Evolutionary conservation across 1,140 invertebrate species (phyloP).

Genomic region (Chionoecetes opilio): DNA sequence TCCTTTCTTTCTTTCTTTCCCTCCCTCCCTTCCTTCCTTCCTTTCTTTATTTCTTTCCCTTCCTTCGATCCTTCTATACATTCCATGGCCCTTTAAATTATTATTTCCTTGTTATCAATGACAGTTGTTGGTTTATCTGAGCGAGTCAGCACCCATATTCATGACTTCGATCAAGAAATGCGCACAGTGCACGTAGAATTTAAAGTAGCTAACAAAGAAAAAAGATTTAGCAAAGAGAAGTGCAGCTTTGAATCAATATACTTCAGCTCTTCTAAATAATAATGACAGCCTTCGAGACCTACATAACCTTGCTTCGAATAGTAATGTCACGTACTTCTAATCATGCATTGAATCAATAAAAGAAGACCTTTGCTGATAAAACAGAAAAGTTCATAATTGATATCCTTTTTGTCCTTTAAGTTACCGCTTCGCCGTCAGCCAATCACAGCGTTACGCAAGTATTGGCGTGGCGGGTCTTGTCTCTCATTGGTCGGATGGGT

Average conservation of each 20-base stretch:
- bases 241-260: background rate
- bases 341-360: background rate
- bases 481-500: conserved; percentile 24
- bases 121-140: too few species aligned
- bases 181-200: too few species aligned
- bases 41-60: background rate
- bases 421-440: background rate
- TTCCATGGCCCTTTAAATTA: background rate
- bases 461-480: conserved; percentile 49
- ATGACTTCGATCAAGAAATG: too few species aligned
- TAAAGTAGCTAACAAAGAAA: too few species aligned
- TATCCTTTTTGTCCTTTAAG: conserved; percentile 25
- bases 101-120: too few species aligned
- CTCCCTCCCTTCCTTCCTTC: conserved; percentile 25
- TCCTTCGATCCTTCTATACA: too few species aligned
- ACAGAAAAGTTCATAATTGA: background rate
- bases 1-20: conserved; percentile 6
- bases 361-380: background rate
- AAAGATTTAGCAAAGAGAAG: background rate
- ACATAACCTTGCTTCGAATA: too few species aligned
- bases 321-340: too few species aligned
- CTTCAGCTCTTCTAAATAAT: too few species aligned
- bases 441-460: background rate
- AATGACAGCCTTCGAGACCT: too few species aligned
- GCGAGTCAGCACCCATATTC: too few species aligned